A percentile compares a stretch with the other conserved stretches of the same genome.
These are phyloP conservation scores for Lutjanus erythropterus DNA, from an alignment of 2,113 vertebrate genomes.

Conservation along the genomic window DNA sequence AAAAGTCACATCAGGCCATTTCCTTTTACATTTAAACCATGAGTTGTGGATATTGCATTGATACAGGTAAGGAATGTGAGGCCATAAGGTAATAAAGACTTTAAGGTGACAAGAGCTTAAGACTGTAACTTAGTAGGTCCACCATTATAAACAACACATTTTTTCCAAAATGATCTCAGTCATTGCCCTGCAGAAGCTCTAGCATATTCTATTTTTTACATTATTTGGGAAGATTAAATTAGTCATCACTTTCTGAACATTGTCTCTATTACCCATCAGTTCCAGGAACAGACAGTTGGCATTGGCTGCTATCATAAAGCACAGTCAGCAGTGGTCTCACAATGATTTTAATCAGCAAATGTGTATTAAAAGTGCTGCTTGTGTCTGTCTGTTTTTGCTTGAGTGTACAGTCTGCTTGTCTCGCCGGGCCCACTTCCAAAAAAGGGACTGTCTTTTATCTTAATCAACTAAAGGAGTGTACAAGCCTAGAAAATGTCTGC, in stretches of 20 bases:
- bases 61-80: not conserved
- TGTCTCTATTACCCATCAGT: conserved; percentile 2
- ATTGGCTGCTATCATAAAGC: not conserved
- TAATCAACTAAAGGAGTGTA: conserved; percentile 10
- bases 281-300: not conserved
- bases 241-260: not conserved
- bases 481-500: not conserved
- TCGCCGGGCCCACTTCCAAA: conserved; percentile 13
- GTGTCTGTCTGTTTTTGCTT: conserved; percentile 10
- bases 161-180: too few species aligned
- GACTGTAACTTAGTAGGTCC: not conserved
- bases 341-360: conserved; percentile 3
- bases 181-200: too few species aligned
- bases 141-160: too few species aligned
- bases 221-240: not conserved
- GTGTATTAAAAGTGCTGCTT: conserved; percentile 1
- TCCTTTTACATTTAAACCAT: not conserved
- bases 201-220: not conserved
- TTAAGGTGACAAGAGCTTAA: not conserved
- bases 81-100: too few species aligned
- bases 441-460: conserved; percentile 23
- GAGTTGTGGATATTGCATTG: not conserved
- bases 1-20: not conserved
- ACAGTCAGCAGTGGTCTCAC: not conserved
- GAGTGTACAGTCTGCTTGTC: conserved; percentile 7